Evolutionary conservation across 1,140 invertebrate genomes (phyloP), one percentile per base, ranked within the genome.

Genomic region (Anoplolepis gracilipes): DNA sequence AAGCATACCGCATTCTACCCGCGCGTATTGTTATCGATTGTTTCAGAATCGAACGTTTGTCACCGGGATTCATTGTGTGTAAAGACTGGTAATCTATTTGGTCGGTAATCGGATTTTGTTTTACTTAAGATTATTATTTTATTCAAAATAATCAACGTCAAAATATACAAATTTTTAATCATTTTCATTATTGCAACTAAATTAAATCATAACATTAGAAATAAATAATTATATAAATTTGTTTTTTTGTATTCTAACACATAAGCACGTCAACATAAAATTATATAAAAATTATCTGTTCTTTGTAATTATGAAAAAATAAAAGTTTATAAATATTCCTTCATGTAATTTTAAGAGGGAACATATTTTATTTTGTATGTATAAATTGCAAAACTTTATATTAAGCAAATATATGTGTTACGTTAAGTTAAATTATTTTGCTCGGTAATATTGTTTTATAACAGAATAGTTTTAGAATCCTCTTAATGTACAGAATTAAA

Each of bases 1-100:
- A 89, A 75, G 73, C 78, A 70, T 82, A 75, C 39, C 72, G 57
- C 33, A 30, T 69, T 79, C 65, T 55, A 69, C 25, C 22, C 53
- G 62, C 30, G 42, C n/a, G 19, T n/a, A n/a, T 42, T 39, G 30
- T 3, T 36, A 82, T 82, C 53, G 67, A 82, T 61, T 82, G 36
- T 82, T 7, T 82, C 55, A 25, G 33, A 8, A 81, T 46, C 33
- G 70, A 81, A 59, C 11, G 33, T 61, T 81, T 81, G 53, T 81
- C 53, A 81, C 13, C 25, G 36, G 65, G n/a, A 10, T 59, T 61
- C 67, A 7, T 72, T 82, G 4, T 42, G 53, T 22, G 11, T 30
- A 33, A 61, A 61, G 19, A 7, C 8, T 19, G 46, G 6, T 57
- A 22, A 67, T 78, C 53, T 79, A 39, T 69, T 22, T 67, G 5